These are phyloP conservation scores for Mechanitis mazaeus DNA, from an alignment of 2,888 invertebrate genomes.

Conservation along the genomic window DNA sequence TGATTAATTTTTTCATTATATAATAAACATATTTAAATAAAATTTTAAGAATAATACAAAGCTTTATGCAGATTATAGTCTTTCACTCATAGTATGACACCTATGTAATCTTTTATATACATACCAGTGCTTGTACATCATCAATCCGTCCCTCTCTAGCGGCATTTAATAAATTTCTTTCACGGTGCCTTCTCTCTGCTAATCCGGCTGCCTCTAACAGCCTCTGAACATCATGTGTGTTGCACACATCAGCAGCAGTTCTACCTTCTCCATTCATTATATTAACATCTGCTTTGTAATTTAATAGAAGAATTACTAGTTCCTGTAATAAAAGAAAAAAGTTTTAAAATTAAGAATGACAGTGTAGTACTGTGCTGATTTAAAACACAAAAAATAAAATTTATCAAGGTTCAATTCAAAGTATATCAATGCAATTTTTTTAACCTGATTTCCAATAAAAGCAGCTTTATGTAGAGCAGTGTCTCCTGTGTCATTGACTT, in stretches of 20 bases:
- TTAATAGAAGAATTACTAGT: constrained; percentile 77
- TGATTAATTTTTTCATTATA: no score
- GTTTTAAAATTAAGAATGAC: no score
- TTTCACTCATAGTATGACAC: no score
- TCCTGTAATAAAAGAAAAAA: constrained; percentile 59
- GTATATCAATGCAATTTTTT: not conserved
- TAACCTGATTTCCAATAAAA: constrained; percentile 81
- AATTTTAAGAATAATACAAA: no score
- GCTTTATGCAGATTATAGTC: no score
- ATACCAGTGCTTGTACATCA: constrained; percentile 75
- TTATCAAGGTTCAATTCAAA: no score
- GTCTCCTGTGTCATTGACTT: constrained; percentile 80
- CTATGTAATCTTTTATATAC: constrained; percentile 12
- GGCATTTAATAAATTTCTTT: constrained; percentile 75
- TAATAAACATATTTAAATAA: no score
- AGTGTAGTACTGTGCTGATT: no score
- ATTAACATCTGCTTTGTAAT: constrained; percentile 79
- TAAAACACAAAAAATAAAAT: no score
- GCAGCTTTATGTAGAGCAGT: constrained; percentile 82
- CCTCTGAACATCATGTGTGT: constrained; percentile 72
- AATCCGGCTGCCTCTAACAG: constrained; percentile 78
- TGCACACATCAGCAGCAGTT: constrained; percentile 75
- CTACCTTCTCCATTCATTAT: constrained; percentile 81
- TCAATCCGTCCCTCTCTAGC: constrained; percentile 78
- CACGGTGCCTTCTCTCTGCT: constrained; percentile 73